These are phyloP conservation scores for Philaethria dido DNA, from an alignment of 2,888 invertebrate genomes.

Conservation along the genomic window DNA sequence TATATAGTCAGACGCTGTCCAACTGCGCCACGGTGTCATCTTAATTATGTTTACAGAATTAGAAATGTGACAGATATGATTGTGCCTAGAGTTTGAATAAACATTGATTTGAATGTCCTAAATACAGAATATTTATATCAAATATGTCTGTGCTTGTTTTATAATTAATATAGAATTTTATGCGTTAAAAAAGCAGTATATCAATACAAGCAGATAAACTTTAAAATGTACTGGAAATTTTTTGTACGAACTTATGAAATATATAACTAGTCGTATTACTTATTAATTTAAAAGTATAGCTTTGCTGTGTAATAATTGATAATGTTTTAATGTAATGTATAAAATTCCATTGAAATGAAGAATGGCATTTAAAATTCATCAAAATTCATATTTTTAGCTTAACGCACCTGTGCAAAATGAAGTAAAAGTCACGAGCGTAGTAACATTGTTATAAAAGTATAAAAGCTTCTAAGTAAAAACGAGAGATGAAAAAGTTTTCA, in stretches of 20 bases:
- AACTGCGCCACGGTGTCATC: too few species aligned
- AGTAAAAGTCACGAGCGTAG: conserved; percentile 12
- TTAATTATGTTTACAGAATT: not conserved
- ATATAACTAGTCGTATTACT: not conserved
- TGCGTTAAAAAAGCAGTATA: not conserved
- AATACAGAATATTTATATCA: conserved; percentile 9
- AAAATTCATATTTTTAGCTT: conserved; percentile 4
- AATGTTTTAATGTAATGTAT: too few species aligned
- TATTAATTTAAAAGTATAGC: not conserved
- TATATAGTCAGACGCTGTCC: too few species aligned
- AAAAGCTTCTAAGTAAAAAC: conserved; percentile 23
- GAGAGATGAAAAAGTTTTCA: conserved; percentile 20
- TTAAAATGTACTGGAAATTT: not conserved
- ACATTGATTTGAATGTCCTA: conserved; percentile 5
- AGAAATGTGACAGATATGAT: not conserved
- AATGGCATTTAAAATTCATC: not conserved
- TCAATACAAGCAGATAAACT: not conserved
- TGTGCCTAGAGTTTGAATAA: conserved; percentile 1
- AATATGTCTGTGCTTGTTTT: not conserved
- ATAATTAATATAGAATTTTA: not conserved
- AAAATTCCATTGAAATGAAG: not conserved
- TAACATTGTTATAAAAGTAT: conserved; percentile 18
- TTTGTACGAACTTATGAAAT: too few species aligned
- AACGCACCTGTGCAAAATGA: conserved; percentile 13
- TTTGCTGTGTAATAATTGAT: too few species aligned